Percentiles rank a stretch among this genome's conserved stretches.
Evolutionary conservation across 2,888 invertebrate species (phyloP).

Genomic region (Drosophila mulleri): DNA sequence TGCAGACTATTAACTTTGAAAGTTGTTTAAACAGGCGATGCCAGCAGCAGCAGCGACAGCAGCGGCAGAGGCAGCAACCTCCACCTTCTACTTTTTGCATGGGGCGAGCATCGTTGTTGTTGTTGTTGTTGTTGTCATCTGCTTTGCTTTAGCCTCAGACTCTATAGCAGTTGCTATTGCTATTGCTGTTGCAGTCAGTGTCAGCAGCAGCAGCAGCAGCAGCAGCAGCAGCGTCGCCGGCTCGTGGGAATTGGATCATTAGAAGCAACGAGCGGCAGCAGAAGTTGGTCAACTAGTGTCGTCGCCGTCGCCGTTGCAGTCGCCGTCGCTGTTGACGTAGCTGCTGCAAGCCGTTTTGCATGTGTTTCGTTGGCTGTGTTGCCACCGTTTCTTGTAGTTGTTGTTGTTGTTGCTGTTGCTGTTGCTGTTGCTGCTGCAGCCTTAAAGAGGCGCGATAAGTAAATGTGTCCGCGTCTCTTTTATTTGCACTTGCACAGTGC

Average conservation of each 20-base stretch:
- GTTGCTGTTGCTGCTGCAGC: conserved; percentile 53
- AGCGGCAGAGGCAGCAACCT: conserved; percentile 57
- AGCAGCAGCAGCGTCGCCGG: conserved; percentile 74
- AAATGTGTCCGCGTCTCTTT: conserved; percentile 80
- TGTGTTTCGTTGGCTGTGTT: conserved; percentile 75
- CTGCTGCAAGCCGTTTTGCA: conserved; percentile 65
- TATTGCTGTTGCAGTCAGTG: conserved; percentile 57
- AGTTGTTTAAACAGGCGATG: conserved; percentile 81
- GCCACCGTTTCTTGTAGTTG: conserved; percentile 72
- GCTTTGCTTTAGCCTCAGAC: conserved; percentile 40
- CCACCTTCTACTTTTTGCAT: conserved; percentile 80
- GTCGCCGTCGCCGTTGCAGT: conserved; percentile 45
- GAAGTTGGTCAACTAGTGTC: conserved; percentile 74
- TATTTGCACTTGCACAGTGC: conserved; percentile 77
- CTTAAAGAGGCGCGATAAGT: conserved; percentile 80
- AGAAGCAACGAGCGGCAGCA: conserved; percentile 77
- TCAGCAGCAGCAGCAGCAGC: conserved; percentile 66
- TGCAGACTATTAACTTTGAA: conserved; percentile 83
- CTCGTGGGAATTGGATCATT: conserved; percentile 85
- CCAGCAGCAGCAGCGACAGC: conserved; percentile 45
- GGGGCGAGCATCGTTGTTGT: conserved; percentile 74
- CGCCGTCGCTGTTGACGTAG: conserved; percentile 41
- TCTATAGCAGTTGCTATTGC: conserved; percentile 21
- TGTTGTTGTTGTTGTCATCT: conserved; percentile 55
- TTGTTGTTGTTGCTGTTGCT: conserved; percentile 23